phyloP scores from a whole-genome alignment of 1,140 invertebrate species.

The Gryon sp. region DNA sequence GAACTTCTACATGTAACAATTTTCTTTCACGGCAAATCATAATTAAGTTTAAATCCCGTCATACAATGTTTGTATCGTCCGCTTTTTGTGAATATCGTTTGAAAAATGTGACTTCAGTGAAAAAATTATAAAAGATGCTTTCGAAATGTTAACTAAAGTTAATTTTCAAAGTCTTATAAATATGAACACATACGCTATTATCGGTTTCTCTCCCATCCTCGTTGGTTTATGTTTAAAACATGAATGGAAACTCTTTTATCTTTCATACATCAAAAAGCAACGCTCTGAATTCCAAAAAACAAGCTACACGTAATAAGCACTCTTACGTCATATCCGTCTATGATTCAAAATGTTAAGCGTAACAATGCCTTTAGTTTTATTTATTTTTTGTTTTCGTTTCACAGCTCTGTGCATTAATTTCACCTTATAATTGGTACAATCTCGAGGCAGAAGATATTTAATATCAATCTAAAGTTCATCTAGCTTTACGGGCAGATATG shows the following conservation, averaged over 20 bases:
- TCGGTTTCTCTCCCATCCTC: background rate
- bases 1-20: too few relatives aligned
- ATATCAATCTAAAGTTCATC: slow-evolving; percentile 45
- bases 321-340: background rate
- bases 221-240: slow-evolving; percentile 7
- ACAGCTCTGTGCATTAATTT: background rate
- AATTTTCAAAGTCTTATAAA: slow-evolving; percentile 6
- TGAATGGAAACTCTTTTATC: slow-evolving; percentile 5
- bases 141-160: background rate
- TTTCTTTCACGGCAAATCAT: too few relatives aligned
- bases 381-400: too few relatives aligned
- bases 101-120: too few relatives aligned
- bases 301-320: slow-evolving; percentile 19
- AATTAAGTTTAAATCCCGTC: too few relatives aligned
- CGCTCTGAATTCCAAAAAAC: slow-evolving; percentile 1
- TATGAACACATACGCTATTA: background rate
- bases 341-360: background rate
- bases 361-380: slow-evolving; percentile 6
- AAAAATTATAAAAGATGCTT: too few relatives aligned
- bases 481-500: slow-evolving; percentile 10
- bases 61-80: too few relatives aligned
- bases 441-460: slow-evolving; percentile 4
- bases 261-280: slow-evolving; percentile 3
- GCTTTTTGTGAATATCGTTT: too few relatives aligned
- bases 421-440: slow-evolving; percentile 13